Conservation (phyloP, 2,797 vertebrate genomes). For the Coluber constrictor region DNA sequence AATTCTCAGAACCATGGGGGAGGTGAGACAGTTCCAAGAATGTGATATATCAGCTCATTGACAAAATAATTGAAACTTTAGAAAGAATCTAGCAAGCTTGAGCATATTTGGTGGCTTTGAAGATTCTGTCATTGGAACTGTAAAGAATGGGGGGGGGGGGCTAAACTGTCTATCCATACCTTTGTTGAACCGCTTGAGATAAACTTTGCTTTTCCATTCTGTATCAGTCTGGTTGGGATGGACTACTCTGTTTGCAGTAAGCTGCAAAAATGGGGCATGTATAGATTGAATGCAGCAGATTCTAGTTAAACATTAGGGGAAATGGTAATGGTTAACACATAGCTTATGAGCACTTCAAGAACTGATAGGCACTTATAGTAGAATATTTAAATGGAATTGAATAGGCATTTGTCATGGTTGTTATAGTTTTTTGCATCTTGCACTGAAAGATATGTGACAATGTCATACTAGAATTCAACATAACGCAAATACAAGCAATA, state of each 20-base stretch:
- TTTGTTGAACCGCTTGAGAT: neutral
- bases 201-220: neutral
- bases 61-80: neutral
- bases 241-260: neutral
- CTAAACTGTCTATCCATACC: neutral
- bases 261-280: neutral
- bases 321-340: neutral
- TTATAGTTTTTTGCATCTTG: neutral
- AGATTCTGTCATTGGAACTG: neutral
- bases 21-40: neutral
- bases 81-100: neutral
- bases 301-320: neutral
- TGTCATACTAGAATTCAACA: too few species aligned
- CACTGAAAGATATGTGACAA: neutral
- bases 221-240: neutral
- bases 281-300: neutral
- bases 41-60: neutral
- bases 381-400: neutral
- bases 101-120: neutral
- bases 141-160: neutral
- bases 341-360: neutral
- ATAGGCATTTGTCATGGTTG: neutral
- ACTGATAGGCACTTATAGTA: neutral
- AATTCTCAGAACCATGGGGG: neutral
- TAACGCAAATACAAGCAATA: too few species aligned